A percentile compares a stretch with the other conserved stretches of the same genome.
These are phyloP conservation scores for Aplidium turbinatum DNA, from an alignment of 23 tunicate species.

Conservation along the genomic window DNA sequence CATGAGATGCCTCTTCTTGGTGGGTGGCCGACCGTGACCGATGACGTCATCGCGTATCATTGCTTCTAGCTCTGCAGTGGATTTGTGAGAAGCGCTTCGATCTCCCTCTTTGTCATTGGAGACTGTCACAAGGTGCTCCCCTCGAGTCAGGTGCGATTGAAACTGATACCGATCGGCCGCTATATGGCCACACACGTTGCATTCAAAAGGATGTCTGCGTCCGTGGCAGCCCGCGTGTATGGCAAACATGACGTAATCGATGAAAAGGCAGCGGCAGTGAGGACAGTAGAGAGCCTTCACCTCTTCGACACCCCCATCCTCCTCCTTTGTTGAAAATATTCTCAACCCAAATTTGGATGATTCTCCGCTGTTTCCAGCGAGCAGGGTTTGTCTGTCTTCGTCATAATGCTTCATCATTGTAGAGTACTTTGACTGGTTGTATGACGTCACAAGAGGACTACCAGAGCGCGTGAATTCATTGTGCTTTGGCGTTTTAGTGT, in stretches of 20 bases:
- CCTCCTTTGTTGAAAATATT: slow-evolving; percentile 22
- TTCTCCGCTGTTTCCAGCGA: slow-evolving; percentile 47
- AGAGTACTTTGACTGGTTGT: too few species aligned
- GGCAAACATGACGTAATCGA: slow-evolving; percentile 93
- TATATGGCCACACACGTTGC: slow-evolving; percentile 83
- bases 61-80: too few species aligned
- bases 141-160: slow-evolving; percentile 67
- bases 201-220: slow-evolving; percentile 79
- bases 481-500: too few species aligned
- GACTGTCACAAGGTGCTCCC: slow-evolving; percentile 46
- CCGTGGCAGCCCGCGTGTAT: slow-evolving; percentile 95
- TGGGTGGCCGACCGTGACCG: too few species aligned
- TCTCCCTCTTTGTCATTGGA: not conserved
- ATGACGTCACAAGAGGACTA: too few species aligned
- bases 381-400: too few species aligned
- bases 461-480: too few species aligned
- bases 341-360: slow-evolving; percentile 46
- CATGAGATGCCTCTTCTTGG: too few species aligned
- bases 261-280: slow-evolving; percentile 88
- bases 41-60: too few species aligned
- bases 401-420: too few species aligned
- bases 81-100: too few species aligned
- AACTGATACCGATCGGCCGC: slow-evolving; percentile 75
- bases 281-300: slow-evolving; percentile 61
- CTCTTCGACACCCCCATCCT: slow-evolving; percentile 50